phyloP scores from a whole-genome alignment of 1,140 invertebrate genomes.

The Trichogramma pretiosum region DNA sequence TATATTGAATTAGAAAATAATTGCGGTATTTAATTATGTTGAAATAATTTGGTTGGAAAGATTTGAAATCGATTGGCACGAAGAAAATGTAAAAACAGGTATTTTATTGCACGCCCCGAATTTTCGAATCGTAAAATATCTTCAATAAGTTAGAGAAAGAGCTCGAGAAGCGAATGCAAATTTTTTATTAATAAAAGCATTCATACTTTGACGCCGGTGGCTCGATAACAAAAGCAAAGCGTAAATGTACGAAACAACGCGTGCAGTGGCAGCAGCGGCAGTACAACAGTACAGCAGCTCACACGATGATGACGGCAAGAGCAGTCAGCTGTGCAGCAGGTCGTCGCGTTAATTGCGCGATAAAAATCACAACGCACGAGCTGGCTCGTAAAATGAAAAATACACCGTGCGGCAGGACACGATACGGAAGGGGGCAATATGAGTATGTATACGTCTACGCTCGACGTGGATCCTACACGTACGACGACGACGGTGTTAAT shows the following conservation, averaged over 20 bases:
- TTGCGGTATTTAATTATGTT: too few species aligned
- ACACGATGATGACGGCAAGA: too few species aligned
- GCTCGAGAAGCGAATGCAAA: background rate
- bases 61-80: too few species aligned
- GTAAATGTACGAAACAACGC: too few species aligned
- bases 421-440: too few species aligned
- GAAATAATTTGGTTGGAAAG: background rate
- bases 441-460: too few species aligned
- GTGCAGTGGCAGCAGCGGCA: background rate
- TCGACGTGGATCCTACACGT: conserved; percentile 15
- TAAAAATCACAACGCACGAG: conserved; percentile 47
- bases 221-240: conserved; percentile 5
- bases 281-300: conserved; percentile 24
- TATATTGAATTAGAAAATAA: too few species aligned
- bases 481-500: conserved; percentile 27
- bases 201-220: conserved; percentile 13
- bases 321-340: conserved; percentile 40
- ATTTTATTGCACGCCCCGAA: too few species aligned
- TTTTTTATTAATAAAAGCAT: conserved; percentile 16
- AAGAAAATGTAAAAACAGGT: too few species aligned
- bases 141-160: too few species aligned
- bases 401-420: too few species aligned
- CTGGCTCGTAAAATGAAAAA: conserved; percentile 41
- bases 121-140: too few species aligned
- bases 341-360: conserved; percentile 46